Evolutionary conservation across 2,888 invertebrate species (phyloP).

Genomic region (Eugnorisma glareosa): DNA sequence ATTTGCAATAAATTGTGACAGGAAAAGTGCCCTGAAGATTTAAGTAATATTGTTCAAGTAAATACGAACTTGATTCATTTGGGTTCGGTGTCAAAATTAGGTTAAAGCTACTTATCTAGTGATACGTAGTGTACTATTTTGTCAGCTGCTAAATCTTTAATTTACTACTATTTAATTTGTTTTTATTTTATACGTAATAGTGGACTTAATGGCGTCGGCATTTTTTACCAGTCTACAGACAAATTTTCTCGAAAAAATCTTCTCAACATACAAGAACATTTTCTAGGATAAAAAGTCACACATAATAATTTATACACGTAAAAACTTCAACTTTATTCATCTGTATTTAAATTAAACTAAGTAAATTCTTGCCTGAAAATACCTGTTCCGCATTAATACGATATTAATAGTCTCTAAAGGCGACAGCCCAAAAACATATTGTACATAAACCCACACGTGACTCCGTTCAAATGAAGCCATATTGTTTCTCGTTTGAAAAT

Average conservation of each 20-base stretch:
- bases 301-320: not conserved
- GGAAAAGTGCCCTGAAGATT: not conserved
- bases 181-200: too few species aligned
- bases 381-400: not conserved
- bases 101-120: not conserved
- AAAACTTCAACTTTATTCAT: not conserved
- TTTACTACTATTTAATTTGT: too few species aligned
- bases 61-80: not conserved
- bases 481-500: constrained; percentile 36
- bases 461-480: constrained; percentile 38
- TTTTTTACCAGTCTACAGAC: not conserved
- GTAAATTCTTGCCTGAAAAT: not conserved
- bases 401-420: not conserved
- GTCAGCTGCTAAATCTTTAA: too few species aligned
- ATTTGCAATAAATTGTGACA: constrained; percentile 2
- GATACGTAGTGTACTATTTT: too few species aligned
- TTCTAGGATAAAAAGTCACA: not conserved
- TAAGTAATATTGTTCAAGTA: not conserved
- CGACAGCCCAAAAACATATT: not conserved
- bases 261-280: too few species aligned
- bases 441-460: constrained; percentile 17
- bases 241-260: too few species aligned
- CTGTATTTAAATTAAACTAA: not conserved
- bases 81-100: not conserved
- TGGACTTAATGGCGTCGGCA: too few species aligned